Evolutionary conservation across 2,113 vertebrate genomes (phyloP), one percentile per base, ranked within the genome.

Genomic region (Axis porcinus): DNA sequence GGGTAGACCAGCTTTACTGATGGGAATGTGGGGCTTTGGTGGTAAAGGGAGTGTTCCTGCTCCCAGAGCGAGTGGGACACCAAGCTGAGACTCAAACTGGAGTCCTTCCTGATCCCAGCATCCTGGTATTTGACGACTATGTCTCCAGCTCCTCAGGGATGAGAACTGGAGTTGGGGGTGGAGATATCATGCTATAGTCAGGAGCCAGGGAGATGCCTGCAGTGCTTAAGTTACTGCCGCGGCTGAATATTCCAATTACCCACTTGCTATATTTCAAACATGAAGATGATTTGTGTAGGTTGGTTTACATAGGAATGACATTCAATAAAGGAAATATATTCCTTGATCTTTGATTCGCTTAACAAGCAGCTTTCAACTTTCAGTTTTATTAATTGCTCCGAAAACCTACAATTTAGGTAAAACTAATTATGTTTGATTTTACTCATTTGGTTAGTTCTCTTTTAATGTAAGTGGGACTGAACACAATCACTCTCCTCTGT

Each of bases 401-500:
- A 97, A 98, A 97, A 93, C 94, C 91, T 96, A 76, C 89, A 86
- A 97, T 95, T 96, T 94, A 94, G 83, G 83, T 95, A 84, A 97
- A 97, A 91, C 78, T 89, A 91, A 97, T 98, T 97, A 84, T 17
- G 47, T 87, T 93, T 86, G 83, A 94, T 94, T 94, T 94, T 64
- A 89, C 40, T 94, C 94, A 89, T 79, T 94, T 95, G 89, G 91
- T 91, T 86, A 79, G 90, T 47, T 91, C 89, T 97, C 83, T 95
- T 96, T 90, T 57, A 79, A 89, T 74, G 62, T 91, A 81, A 92
- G 92, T 33, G 43, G 36, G 17, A 83, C 84, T 79, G 91, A 94
- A 97, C 91, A 93, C 88, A 98, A 57, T 94, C 86, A 14, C 67
- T 96, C n/a, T 79, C 95, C 52, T 87, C 67, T 83, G 36, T 94